These are phyloP conservation scores for Oreortyx pictus DNA, from an alignment of 2,797 vertebrate genomes.

Conservation along the genomic window DNA sequence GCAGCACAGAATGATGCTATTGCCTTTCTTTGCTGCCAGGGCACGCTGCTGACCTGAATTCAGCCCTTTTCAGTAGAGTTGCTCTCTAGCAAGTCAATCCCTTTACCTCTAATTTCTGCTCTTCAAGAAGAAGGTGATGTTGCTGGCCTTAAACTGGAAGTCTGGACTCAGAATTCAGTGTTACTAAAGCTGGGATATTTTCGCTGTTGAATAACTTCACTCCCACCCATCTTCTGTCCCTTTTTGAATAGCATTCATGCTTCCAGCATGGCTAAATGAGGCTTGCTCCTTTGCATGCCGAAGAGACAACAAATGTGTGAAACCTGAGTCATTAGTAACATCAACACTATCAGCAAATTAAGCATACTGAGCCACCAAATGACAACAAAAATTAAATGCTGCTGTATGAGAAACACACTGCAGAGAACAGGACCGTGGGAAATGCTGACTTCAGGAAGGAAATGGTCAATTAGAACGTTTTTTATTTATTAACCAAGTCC, in stretches of 20 bases:
- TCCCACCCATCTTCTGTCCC: background rate
- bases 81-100: background rate
- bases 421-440: background rate
- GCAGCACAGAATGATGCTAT: fast-evolving
- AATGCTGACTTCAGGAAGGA: background rate
- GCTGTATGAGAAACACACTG: background rate
- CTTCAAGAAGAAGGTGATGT: background rate
- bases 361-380: background rate
- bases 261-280: background rate
- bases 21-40: background rate
- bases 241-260: background rate
- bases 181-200: background rate
- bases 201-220: background rate
- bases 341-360: background rate
- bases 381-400: background rate
- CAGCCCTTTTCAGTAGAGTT: background rate
- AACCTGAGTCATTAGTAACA: background rate
- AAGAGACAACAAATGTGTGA: background rate
- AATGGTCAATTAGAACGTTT: background rate
- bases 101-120: background rate
- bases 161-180: background rate
- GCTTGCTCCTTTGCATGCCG: background rate
- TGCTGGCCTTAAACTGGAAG: background rate
- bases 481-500: background rate
- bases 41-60: fast-evolving